Percentiles rank a stretch among this genome's conserved stretches.
phyloP scores from a whole-genome alignment of 1,140 invertebrate species.

The Panagrolaimus sp. region DNA sequence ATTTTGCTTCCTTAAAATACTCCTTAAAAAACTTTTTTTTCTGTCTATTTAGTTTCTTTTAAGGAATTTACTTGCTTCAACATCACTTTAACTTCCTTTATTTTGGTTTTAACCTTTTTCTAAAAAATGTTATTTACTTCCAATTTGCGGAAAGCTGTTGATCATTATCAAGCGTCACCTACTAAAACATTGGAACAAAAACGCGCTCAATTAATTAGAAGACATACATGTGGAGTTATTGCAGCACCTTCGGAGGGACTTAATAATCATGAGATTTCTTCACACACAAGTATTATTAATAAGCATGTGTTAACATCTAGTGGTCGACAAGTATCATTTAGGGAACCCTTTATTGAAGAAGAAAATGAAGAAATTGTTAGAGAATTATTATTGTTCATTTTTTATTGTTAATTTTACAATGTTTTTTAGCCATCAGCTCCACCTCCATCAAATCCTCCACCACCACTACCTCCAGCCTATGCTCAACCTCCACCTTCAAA shows the following conservation, averaged over 20 bases:
- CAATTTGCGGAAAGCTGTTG: conserved; percentile 48
- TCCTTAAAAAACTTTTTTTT: too few species aligned
- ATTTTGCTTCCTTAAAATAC: too few species aligned
- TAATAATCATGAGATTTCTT: too few species aligned
- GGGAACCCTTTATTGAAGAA: conserved; percentile 11
- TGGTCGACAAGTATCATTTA: conserved; percentile 11
- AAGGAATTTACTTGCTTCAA: too few species aligned
- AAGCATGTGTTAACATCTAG: background rate
- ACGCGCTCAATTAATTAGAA: conserved; percentile 45
- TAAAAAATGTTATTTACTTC: conserved; percentile 52
- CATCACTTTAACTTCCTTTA: too few species aligned
- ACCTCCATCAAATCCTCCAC: conserved; percentile 30
- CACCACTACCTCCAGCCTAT: conserved; percentile 25
- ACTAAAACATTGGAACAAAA: conserved; percentile 38
- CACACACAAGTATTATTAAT: too few species aligned
- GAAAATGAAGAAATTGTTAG: background rate
- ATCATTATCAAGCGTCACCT: conserved; percentile 33
- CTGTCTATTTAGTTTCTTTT: too few species aligned
- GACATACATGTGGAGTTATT: conserved; percentile 43
- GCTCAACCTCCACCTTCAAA: background rate
- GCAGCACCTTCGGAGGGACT: background rate
- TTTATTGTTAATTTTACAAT: too few species aligned
- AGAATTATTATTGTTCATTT: background rate
- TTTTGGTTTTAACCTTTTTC: background rate
- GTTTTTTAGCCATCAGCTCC: conserved; percentile 11